These are phyloP conservation scores for Onychostruthus taczanowskii DNA, from an alignment of 2,113 vertebrate species.

Conservation along the genomic window DNA sequence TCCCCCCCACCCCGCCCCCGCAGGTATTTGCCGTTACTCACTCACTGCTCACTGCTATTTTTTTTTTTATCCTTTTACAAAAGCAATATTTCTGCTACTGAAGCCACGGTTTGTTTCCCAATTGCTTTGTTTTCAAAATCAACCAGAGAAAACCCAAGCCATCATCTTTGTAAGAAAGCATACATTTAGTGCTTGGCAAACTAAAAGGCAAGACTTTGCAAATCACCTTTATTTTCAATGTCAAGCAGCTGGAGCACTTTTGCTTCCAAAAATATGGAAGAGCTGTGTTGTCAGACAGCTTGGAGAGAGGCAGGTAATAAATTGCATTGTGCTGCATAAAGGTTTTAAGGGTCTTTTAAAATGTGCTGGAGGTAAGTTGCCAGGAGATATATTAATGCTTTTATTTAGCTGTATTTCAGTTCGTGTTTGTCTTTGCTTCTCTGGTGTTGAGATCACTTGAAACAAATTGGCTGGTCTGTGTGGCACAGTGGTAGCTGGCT, in stretches of 20 bases:
- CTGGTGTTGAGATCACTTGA: not conserved
- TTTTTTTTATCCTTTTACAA: not conserved
- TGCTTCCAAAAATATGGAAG: conserved; percentile 6
- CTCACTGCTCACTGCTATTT: not conserved
- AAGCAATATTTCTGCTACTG: not conserved
- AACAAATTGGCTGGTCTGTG: not conserved
- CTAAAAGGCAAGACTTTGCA: not conserved
- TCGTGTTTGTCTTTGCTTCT: not conserved
- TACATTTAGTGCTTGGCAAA: not conserved
- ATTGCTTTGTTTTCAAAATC: not conserved
- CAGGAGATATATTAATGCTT: not conserved
- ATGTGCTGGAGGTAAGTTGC: not conserved
- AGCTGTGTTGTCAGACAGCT: not conserved
- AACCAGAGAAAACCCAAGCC: not conserved
- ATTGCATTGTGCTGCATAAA: not conserved
- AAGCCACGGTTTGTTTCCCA: not conserved
- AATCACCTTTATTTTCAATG: not conserved
- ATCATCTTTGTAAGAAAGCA: not conserved
- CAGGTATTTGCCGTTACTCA: not conserved
- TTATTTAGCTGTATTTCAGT: not conserved
- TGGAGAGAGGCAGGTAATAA: not conserved
- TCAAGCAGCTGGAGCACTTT: not conserved
- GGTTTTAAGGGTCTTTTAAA: conserved; percentile 3
- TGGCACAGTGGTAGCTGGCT: not conserved
- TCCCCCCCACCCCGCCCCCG: rapidly evolving